Evolutionary conservation across 2,888 invertebrate species (phyloP), one percentile per base, ranked within the genome.

Genomic region (Smittia sp.): DNA sequence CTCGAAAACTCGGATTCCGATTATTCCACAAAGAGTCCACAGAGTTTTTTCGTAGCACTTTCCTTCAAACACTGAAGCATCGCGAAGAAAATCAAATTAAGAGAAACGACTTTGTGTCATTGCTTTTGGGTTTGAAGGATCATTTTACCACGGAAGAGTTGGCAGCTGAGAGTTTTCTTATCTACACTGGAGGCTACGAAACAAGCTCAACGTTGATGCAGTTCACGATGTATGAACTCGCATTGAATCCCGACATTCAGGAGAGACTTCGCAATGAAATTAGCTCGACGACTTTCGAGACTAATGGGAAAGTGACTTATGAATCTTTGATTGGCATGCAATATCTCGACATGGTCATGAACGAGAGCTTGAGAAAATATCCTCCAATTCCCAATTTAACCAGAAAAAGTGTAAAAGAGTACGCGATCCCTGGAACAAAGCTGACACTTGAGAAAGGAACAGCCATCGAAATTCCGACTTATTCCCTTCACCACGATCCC

Each of bases 31-130:
- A 78, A 1, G 77, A 79, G 1, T 76, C 80, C 2, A 77, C 78
- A 18, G 76, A 81, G 1, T 87, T 86, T 76, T 87, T 87, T 73
- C 79, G 81, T 62, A 78, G 79, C 0, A 80, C 84, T 0, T 84
- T 86, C 0, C 81, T 78, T 1, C 81, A 84, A 1, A 85, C 85
- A 1, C 80, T 86, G 1, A 79, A 82, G 1, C 82, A 83, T 75
- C 79, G 86, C n/a, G 83, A 84, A 76, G 79, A 79, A 24, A 70
- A 70, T 13, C 27, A 54, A 13, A 58, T 70, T 13, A 38, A 70
- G 22, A n/a, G 70, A 1, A 70, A 70, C 13, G 70, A 70, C 18
- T 13, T 70, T 32, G 1, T 70, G 0, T 18, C 52, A 11, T 15
- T 70, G 6, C 20, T 58, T 1, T 11, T 70, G n/a, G 27, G 38